A percentile compares a stretch with the other conserved stretches of the same genome.
phyloP scores from a whole-genome alignment of 2,113 vertebrate species.

The Ciconia maguari region DNA sequence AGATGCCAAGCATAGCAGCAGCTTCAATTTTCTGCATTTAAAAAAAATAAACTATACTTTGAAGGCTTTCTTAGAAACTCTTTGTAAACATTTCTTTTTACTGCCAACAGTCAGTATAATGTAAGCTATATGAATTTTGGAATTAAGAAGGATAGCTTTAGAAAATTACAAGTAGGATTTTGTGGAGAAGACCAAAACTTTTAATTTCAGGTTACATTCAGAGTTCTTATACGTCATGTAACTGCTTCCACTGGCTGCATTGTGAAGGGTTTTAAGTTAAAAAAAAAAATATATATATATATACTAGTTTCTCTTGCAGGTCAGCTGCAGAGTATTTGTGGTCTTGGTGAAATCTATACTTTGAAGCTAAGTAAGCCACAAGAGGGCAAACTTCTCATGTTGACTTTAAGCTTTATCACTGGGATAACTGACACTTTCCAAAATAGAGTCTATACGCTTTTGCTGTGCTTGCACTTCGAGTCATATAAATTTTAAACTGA shows the following conservation, averaged over 20 bases:
- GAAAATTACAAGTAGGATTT: not conserved
- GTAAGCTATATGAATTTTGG: not conserved
- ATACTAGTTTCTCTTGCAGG: not conserved
- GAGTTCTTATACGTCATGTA: not conserved
- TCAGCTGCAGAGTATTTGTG: not conserved
- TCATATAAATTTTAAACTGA: not conserved
- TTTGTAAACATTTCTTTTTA: not conserved
- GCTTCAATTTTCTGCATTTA: not conserved
- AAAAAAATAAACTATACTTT: not conserved
- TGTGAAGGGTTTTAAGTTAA: not conserved
- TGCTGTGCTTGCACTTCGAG: not conserved
- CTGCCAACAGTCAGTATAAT: not conserved
- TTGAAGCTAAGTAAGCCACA: not conserved
- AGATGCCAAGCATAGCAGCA: not conserved
- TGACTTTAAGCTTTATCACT: not conserved
- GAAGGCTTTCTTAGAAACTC: not conserved
- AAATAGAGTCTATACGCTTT: not conserved
- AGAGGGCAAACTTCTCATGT: constrained; percentile 46
- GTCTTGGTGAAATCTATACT: not conserved
- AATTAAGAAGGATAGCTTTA: not conserved
- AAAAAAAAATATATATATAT: too few relatives aligned
- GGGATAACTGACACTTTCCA: not conserved
- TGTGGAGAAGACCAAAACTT: not conserved
- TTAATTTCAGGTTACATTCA: not conserved
- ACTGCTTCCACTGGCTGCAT: not conserved